Evolutionary conservation across 2,888 invertebrate species (phyloP).

Genomic region (Gymnosoma rotundatum): DNA sequence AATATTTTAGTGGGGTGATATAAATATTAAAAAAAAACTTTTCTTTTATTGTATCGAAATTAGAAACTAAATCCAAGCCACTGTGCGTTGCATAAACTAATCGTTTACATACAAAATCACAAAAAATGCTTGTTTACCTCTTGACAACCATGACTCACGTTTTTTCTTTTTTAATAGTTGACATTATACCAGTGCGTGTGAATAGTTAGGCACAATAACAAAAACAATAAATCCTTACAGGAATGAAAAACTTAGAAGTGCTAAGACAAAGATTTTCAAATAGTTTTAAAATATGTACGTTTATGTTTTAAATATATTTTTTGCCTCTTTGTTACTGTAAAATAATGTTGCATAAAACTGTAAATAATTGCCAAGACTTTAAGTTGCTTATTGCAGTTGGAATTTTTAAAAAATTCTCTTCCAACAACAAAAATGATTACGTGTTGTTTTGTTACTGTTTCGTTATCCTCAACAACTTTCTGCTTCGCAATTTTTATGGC

Average conservation of each 20-base stretch:
- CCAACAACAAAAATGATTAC: constrained; percentile 37
- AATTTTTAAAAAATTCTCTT: constrained; percentile 27
- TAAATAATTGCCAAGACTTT: constrained; percentile 46
- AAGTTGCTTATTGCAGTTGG: constrained; percentile 15
- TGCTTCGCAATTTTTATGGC: not conserved
- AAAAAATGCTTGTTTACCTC: not conserved
- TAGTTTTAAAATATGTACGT: constrained; percentile 22
- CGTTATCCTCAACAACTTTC: not conserved
- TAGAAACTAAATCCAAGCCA: not conserved
- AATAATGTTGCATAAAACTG: constrained; percentile 39
- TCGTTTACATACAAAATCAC: not conserved
- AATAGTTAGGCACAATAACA: constrained; percentile 23
- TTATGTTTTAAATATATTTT: not conserved
- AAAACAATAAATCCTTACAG: not conserved
- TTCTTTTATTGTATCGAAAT: too few species aligned
- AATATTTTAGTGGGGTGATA: too few species aligned
- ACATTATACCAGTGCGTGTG: constrained; percentile 5
- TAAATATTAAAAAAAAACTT: too few species aligned
- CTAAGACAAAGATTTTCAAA: constrained; percentile 47
- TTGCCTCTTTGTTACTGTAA: constrained; percentile 15
- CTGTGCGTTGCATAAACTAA: constrained; percentile 33
- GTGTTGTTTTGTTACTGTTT: not conserved
- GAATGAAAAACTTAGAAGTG: constrained; percentile 49
- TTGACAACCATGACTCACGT: constrained; percentile 10
- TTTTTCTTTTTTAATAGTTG: constrained; percentile 11